Conservation (phyloP, 2,113 vertebrate genomes). For the Stomatorhinus ivindoensis region DNA sequence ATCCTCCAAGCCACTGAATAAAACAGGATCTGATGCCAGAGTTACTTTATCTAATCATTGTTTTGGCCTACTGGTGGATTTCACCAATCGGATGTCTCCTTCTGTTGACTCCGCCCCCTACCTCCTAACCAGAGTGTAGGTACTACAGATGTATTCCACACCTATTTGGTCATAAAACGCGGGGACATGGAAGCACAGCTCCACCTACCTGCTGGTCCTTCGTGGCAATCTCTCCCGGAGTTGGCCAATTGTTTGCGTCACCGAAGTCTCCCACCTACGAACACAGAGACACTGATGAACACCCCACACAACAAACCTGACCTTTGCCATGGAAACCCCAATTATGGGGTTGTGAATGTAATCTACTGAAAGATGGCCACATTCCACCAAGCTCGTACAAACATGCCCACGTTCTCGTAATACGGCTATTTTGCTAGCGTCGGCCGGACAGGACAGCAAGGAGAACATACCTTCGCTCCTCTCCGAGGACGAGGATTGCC, state of each 20-base stretch:
- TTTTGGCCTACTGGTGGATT: not conserved
- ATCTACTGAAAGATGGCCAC: not conserved
- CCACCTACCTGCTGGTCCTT: constrained; percentile 85
- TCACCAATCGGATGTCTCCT: not conserved
- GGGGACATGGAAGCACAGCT: not conserved
- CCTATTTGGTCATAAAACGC: not conserved
- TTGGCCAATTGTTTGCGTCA: constrained; percentile 94
- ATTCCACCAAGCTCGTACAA: not conserved
- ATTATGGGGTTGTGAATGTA: not conserved
- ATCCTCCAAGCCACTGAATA: not conserved
- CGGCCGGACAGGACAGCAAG: not conserved
- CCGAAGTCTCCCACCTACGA: constrained; percentile 89
- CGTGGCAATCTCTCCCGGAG: constrained; percentile 92
- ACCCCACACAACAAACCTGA: not conserved
- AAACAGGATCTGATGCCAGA: not conserved
- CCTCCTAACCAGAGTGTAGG: not conserved
- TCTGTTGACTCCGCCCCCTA: not conserved
- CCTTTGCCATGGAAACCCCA: not conserved
- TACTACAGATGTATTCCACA: not conserved
- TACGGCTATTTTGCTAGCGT: not conserved
- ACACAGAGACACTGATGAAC: not conserved
- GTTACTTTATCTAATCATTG: not conserved
- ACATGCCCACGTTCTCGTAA: not conserved
- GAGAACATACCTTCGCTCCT: constrained; percentile 80
- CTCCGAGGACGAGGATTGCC: constrained; percentile 76